A percentile compares a stretch with the other conserved stretches of the same genome.
Evolutionary conservation across 2,113 vertebrate genomes (phyloP).

Genomic region (Lasiurus cinereus): DNA sequence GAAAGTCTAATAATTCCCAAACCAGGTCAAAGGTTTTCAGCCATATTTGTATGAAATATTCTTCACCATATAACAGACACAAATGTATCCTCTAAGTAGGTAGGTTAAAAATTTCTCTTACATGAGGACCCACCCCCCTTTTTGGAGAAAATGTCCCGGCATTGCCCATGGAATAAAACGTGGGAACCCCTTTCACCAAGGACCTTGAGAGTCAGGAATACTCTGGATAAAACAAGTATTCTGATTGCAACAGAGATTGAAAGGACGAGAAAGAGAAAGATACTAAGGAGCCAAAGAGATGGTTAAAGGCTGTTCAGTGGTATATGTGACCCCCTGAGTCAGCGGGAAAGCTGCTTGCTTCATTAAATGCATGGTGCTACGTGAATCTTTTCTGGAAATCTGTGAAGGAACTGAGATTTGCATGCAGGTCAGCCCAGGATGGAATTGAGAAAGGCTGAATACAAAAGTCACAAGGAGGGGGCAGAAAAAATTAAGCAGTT

Average conservation of each 20-base stretch:
- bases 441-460: neutral
- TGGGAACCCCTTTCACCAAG: neutral
- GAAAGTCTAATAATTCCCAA: constrained; percentile 44
- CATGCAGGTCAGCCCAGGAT: neutral
- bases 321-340: neutral
- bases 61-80: constrained; percentile 45
- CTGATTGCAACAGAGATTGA: neutral
- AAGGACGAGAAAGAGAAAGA: neutral
- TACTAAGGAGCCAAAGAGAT: neutral
- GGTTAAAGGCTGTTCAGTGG: neutral
- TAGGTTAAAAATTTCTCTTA: constrained; percentile 44
- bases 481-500: neutral
- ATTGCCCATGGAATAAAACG: neutral
- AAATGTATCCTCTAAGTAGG: constrained; percentile 27
- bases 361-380: neutral
- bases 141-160: neutral
- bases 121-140: neutral
- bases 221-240: constrained; percentile 19
- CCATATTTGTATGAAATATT: constrained; percentile 55
- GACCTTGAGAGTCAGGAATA: neutral
- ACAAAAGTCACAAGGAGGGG: neutral
- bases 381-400: neutral
- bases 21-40: constrained; percentile 44
- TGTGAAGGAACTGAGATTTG: neutral
- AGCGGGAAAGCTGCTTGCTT: neutral